phyloP scores from a whole-genome alignment of 2,797 vertebrate species.

The Borostomias antarcticus region DNA sequence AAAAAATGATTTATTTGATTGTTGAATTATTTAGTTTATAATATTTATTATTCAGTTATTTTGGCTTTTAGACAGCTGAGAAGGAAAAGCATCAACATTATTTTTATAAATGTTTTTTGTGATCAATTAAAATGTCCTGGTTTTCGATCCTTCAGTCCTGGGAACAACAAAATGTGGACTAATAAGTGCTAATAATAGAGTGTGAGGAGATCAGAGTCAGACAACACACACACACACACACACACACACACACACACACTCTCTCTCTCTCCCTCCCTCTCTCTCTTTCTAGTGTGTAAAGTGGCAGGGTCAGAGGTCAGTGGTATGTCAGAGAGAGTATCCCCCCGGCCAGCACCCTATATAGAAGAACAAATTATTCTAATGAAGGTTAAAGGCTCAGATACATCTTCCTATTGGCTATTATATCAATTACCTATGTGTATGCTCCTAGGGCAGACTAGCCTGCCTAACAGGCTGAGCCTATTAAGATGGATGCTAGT shows the following conservation, averaged over 20 bases:
- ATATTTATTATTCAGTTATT: too few species aligned
- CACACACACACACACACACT: not conserved
- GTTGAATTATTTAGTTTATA: constrained; percentile 64
- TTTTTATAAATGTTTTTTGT: too few species aligned
- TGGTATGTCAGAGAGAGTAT: constrained; percentile 79
- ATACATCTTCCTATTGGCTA: constrained; percentile 47
- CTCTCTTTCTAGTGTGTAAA: constrained; percentile 78
- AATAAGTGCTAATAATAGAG: constrained; percentile 54
- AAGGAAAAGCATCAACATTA: too few species aligned
- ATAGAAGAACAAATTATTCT: constrained; percentile 74
- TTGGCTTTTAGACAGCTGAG: too few species aligned
- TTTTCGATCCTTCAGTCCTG: too few species aligned
- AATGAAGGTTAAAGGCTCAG: constrained; percentile 56
- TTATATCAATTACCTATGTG: constrained; percentile 66
- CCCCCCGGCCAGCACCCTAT: constrained; percentile 81
- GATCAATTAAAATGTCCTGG: too few species aligned
- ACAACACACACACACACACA: constrained; percentile 25
- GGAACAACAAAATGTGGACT: constrained; percentile 45
- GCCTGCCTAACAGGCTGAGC: too few species aligned
- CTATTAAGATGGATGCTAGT: too few species aligned
- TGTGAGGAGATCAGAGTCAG: constrained; percentile 49
- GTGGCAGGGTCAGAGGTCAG: constrained; percentile 79
- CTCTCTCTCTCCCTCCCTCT: too few species aligned
- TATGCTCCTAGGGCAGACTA: constrained; percentile 71
- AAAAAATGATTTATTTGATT: constrained; percentile 33